A percentile compares a stretch with the other conserved stretches of the same genome.
These are phyloP conservation scores for Albula goreensis DNA, from an alignment of 2,113 vertebrate species.

Conservation along the genomic window DNA sequence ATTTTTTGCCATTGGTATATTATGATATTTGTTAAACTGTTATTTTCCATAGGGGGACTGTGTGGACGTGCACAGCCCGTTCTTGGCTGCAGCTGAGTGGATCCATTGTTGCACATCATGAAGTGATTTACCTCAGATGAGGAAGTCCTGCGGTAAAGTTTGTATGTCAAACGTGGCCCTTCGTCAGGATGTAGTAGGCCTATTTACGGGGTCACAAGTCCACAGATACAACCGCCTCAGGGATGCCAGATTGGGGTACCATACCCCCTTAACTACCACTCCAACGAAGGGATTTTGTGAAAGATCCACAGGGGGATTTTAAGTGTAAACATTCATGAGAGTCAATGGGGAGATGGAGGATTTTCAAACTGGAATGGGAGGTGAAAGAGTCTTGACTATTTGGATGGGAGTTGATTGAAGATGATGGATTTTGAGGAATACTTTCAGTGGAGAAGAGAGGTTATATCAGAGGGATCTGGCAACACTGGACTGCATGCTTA, in stretches of 20 bases:
- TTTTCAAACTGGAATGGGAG: too few species aligned
- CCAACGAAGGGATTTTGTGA: neutral
- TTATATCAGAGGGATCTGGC: neutral
- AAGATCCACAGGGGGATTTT: neutral
- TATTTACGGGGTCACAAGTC: constrained; percentile 14
- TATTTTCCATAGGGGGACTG: constrained; percentile 59
- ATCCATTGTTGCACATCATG: constrained; percentile 26
- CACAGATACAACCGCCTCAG: neutral
- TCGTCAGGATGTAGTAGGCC: neutral
- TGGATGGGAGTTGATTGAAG: neutral
- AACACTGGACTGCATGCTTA: neutral
- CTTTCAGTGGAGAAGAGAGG: neutral
- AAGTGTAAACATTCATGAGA: neutral
- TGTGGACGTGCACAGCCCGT: constrained; percentile 51
- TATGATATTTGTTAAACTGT: constrained; percentile 8
- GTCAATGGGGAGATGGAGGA: neutral
- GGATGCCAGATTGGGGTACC: neutral
- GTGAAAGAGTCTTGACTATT: neutral
- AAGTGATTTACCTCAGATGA: constrained; percentile 26
- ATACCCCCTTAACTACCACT: neutral
- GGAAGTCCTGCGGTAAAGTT: constrained; percentile 22
- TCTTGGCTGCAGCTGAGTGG: constrained; percentile 36
- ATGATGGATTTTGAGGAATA: neutral
- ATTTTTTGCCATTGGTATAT: neutral
- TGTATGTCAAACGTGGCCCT: constrained; percentile 25